phyloP scores from a whole-genome alignment of 2,797 vertebrate genomes.

The Chloroceryle inda region DNA sequence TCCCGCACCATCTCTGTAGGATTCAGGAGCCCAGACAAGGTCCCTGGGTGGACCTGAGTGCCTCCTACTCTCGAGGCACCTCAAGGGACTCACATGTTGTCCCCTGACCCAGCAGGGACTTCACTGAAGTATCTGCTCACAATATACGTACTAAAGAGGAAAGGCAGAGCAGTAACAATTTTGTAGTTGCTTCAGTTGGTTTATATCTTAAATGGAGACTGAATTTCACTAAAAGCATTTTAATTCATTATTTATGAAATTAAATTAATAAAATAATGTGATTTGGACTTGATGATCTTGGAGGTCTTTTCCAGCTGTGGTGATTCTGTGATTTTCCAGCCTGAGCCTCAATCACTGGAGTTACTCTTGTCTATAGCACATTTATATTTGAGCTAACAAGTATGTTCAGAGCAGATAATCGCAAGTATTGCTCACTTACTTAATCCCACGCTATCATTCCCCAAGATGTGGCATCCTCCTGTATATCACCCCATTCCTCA shows the following conservation, averaged over 20 bases:
- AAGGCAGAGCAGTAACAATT: neutral
- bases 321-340: neutral
- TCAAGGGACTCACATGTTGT: accelerated
- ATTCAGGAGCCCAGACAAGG: neutral
- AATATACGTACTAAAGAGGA: neutral
- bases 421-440: neutral
- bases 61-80: neutral
- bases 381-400: neutral
- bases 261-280: neutral
- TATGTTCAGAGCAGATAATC: neutral
- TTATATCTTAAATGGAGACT: neutral
- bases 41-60: accelerated
- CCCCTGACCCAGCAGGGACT: neutral
- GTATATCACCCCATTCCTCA: accelerated
- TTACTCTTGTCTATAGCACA: neutral
- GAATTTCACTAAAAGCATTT: neutral
- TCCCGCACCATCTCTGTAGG: accelerated
- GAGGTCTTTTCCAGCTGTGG: too few relatives aligned
- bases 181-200: neutral
- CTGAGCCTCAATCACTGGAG: neutral
- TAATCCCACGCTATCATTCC: neutral
- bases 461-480: neutral
- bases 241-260: neutral
- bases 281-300: too few relatives aligned
- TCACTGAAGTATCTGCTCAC: neutral